Evolutionary conservation across 2,797 vertebrate genomes (phyloP), one percentile per base, ranked within the genome.

Genomic region (Acanthis flammea): DNA sequence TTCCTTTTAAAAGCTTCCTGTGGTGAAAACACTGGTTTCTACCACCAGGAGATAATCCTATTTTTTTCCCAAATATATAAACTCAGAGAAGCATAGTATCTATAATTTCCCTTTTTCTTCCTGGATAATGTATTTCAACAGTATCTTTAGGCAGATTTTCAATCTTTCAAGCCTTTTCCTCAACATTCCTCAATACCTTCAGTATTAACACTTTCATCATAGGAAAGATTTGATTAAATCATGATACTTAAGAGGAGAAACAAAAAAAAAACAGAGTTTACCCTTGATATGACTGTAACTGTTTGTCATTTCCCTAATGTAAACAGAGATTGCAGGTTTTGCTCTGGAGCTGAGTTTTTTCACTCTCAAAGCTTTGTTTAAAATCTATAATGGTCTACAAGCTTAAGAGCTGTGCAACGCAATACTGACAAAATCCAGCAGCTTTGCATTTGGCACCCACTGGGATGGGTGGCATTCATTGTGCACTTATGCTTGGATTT

Each of bases 181-280:
- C 50, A 58, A 31, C 0, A 0, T 19, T n/a, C n/a, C n/a, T n/a
- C n/a, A n/a, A n/a, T n/a, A n/a, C 3, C 24, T 68, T 35, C 5
- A 9, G 31, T 57, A 57, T 50, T 57, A 80, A 88, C 28, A 42
- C 13, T 61, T 24, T 51, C 13, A 81, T 65, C 28, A 15, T 6
- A 45, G 1, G 3, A 86, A 88, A 95, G 39, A 75, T 25, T 84
- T 11, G 3, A 72, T 88, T 78, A 62, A 72, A 88, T 70, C 9
- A 68, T 12, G 21, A 30, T 31, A 58, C 10, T 70, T 72, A 54
- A 39, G 14, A 90, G 10, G 4, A 85, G 25, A 70, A 86, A 51
- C 12, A 35, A 75, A 51, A 65, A 73, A 42, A 33, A n/a, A n/a
- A n/a, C 41, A 48, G 57, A 80, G 33, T 78, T 91, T 55, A 58